Percentiles rank a stretch among this genome's conserved stretches.
Evolutionary conservation across 1,140 invertebrate genomes (phyloP).

Genomic region (Platorchestia sp.): DNA sequence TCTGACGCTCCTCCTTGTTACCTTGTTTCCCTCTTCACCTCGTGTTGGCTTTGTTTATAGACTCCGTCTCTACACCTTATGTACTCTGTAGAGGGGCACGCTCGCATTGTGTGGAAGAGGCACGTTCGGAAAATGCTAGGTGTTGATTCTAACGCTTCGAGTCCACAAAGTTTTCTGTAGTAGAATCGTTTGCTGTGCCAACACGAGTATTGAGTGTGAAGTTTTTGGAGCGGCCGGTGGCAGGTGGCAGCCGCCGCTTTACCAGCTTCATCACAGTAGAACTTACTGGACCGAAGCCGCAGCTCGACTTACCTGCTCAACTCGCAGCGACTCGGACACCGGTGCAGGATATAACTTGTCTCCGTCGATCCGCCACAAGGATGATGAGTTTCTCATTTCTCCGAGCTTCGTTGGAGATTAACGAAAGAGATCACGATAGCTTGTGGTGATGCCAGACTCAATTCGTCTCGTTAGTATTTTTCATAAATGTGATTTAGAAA

Average conservation of each 20-base stretch:
- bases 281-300: slow-evolving; percentile 13
- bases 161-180: slow-evolving; percentile 31
- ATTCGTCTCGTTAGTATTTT: not conserved
- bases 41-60: not conserved
- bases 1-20: not conserved
- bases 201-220: slow-evolving; percentile 35
- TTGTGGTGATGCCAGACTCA: not conserved
- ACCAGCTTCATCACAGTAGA: not conserved
- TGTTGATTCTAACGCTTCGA: slow-evolving; percentile 52
- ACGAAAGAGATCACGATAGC: too few species aligned
- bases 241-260: not conserved
- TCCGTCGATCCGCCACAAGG: too few species aligned
- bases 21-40: not conserved
- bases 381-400: too few species aligned
- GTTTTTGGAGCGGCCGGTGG: not conserved
- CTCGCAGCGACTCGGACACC: not conserved
- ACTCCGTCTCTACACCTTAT: slow-evolving; percentile 15
- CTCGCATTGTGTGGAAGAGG: not conserved
- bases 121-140: slow-evolving; percentile 49
- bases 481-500: not conserved
- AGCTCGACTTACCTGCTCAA: not conserved
- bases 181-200: slow-evolving; percentile 40
- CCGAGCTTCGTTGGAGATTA: too few species aligned
- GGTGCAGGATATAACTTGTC: not conserved
- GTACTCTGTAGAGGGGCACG: slow-evolving; percentile 31